These are phyloP conservation scores for Phthorimaea operculella DNA, from an alignment of 1,140 invertebrate species.

Conservation along the genomic window DNA sequence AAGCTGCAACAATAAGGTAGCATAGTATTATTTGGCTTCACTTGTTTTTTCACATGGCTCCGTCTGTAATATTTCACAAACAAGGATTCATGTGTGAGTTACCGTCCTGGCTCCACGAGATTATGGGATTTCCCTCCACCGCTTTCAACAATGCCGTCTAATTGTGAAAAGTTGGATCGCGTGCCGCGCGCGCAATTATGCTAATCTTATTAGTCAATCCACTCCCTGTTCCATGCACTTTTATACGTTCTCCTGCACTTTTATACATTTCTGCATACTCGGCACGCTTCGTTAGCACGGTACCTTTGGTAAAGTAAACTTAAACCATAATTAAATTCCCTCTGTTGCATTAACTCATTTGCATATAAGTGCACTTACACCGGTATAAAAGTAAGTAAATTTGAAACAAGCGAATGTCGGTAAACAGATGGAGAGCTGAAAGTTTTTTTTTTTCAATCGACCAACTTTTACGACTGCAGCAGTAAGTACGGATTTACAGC, in stretches of 20 bases:
- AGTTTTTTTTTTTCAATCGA: conserved; percentile 47
- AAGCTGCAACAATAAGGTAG: no score
- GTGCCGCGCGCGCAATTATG: conserved; percentile 48
- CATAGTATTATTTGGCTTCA: no score
- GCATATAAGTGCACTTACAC: neutral
- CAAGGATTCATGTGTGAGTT: neutral
- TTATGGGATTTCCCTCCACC: neutral
- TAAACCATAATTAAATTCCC: neutral
- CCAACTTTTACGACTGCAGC: conserved; percentile 53
- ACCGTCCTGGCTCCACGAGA: neutral
- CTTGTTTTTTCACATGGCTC: no score
- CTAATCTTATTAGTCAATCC: conserved; percentile 62
- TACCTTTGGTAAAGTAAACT: neutral
- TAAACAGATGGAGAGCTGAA: conserved; percentile 1
- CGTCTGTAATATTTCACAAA: no score
- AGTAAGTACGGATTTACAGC: conserved; percentile 57
- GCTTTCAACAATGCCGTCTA: conserved; percentile 24
- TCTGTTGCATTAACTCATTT: conserved; percentile 1
- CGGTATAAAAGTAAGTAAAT: neutral
- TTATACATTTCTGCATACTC: conserved; percentile 26
- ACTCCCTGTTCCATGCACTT: conserved; percentile 32
- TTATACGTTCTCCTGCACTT: conserved; percentile 36
- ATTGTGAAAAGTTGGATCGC: conserved; percentile 53
- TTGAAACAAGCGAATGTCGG: neutral
- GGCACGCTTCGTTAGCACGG: neutral